phyloP scores from a whole-genome alignment of 2,113 vertebrate genomes.

The Phalacrocorax pelagicus region DNA sequence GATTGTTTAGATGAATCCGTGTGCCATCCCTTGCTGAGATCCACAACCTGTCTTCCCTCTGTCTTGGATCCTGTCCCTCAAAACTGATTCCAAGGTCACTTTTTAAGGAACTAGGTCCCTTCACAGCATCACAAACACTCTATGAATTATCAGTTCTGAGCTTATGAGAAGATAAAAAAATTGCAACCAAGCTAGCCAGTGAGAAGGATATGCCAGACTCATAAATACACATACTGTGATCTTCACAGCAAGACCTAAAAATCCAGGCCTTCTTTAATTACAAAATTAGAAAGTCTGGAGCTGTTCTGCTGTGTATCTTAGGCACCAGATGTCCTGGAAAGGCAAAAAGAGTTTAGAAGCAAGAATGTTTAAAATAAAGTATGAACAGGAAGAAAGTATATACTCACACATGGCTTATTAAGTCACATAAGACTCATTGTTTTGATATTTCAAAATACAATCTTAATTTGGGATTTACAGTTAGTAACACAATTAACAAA shows the following conservation, averaged over 20 bases:
- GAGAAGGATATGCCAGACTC: conserved; percentile 30
- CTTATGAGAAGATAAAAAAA: conserved; percentile 34
- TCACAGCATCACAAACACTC: conserved; percentile 38
- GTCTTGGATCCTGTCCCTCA: not conserved
- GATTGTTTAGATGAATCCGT: not conserved
- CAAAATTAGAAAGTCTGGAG: conserved; percentile 48
- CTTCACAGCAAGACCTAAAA: conserved; percentile 56
- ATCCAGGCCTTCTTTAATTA: conserved; percentile 43
- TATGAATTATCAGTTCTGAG: conserved; percentile 28
- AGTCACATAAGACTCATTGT: not conserved
- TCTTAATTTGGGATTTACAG: not conserved
- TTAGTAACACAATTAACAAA: not conserved
- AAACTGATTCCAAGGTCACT: conserved; percentile 41
- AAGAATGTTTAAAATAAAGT: conserved; percentile 3
- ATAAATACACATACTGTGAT: conserved; percentile 53
- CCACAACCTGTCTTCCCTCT: not conserved
- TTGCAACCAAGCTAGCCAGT: not conserved
- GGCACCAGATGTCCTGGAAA: conserved; percentile 43
- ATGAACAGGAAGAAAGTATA: not conserved
- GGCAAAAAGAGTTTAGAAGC: not conserved
- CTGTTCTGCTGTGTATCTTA: conserved; percentile 36
- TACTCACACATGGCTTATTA: not conserved
- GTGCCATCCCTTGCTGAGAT: not conserved
- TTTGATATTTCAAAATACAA: not conserved
- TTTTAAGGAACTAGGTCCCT: conserved; percentile 45